Evolutionary conservation across 2,797 vertebrate species (phyloP).

Genomic region (Tamandua tetradactyla): DNA sequence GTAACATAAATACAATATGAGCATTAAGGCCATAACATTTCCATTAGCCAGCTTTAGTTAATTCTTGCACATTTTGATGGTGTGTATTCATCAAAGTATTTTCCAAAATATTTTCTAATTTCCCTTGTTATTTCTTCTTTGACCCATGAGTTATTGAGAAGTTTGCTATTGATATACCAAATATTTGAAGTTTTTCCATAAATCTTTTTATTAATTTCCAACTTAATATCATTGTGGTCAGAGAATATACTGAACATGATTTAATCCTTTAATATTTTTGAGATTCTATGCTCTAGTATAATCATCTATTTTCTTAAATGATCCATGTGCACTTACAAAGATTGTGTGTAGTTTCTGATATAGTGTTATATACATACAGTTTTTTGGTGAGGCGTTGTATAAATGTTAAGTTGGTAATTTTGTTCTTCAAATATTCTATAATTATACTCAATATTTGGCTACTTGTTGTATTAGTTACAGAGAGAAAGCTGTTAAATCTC

Average conservation of each 20-base stretch:
- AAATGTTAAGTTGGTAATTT: background rate
- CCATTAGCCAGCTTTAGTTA: background rate
- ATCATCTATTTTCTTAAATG: background rate
- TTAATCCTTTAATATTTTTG: background rate
- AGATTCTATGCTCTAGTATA: background rate
- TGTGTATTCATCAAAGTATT: background rate
- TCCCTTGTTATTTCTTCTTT: background rate
- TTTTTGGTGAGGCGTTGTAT: background rate
- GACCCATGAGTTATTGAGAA: background rate
- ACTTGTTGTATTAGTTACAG: too few relatives aligned
- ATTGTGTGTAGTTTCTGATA: rapidly evolving
- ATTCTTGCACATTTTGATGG: background rate
- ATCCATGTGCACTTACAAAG: background rate
- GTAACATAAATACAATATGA: background rate
- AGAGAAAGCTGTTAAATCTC: background rate
- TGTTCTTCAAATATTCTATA: too few relatives aligned
- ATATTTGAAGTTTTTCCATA: background rate
- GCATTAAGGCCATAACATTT: background rate
- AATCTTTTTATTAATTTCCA: background rate
- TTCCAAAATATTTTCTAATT: constrained; percentile 25
- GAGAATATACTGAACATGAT: background rate
- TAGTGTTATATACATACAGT: background rate
- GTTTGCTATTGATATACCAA: background rate
- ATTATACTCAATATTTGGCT: too few relatives aligned
- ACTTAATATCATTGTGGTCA: background rate